These are phyloP conservation scores for Cynopterus brachyotis DNA, from an alignment of 2,113 vertebrate genomes.

Conservation along the genomic window DNA sequence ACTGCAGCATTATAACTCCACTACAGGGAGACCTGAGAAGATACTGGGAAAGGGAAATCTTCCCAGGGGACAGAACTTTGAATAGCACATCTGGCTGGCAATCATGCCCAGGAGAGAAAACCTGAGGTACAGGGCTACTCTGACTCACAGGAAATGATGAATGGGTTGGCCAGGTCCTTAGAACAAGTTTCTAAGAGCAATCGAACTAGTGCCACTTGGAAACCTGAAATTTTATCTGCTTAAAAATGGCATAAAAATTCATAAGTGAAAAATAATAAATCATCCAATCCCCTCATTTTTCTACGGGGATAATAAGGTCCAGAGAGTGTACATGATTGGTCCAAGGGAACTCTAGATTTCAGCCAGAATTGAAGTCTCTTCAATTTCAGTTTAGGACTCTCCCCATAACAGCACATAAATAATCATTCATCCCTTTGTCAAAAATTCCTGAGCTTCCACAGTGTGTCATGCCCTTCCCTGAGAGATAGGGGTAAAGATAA, in stretches of 20 bases:
- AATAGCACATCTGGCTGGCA: background rate
- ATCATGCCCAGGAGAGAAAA: background rate
- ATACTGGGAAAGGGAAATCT: background rate
- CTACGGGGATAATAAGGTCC: background rate
- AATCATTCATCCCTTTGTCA: background rate
- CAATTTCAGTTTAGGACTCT: background rate
- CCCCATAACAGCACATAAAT: background rate
- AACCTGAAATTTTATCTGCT: background rate
- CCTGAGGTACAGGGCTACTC: background rate
- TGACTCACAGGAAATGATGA: background rate
- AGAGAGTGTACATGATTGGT: background rate
- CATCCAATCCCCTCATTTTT: background rate
- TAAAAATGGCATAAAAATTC: constrained; percentile 35
- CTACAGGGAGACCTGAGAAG: background rate
- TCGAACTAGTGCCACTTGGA: background rate
- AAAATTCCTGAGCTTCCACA: background rate
- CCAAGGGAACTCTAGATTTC: background rate
- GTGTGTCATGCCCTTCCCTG: background rate
- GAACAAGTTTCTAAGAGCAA: constrained; percentile 13
- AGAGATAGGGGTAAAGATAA: background rate
- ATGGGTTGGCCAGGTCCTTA: background rate
- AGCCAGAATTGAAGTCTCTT: background rate
- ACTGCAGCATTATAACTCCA: background rate
- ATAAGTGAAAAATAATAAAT: background rate
- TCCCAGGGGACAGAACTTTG: background rate